Evolutionary conservation across 2,888 invertebrate species (phyloP).

Genomic region (Clepsis dumicolana): DNA sequence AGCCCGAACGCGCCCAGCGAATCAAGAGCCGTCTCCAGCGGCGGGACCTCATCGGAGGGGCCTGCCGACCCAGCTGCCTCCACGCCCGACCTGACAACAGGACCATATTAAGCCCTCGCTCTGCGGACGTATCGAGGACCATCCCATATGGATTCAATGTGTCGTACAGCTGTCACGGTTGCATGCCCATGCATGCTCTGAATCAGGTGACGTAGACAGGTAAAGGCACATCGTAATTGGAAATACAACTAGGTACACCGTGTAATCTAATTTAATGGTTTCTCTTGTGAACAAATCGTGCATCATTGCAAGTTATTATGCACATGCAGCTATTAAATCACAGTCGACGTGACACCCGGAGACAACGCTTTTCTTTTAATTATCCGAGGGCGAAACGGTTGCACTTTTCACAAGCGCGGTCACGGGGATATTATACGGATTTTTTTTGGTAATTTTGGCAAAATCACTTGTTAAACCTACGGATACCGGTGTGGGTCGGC

Average conservation of each 20-base stretch:
- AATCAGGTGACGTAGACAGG: background rate
- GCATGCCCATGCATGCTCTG: background rate
- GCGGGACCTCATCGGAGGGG: slow-evolving; percentile 47
- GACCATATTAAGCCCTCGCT: background rate
- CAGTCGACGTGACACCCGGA: too few species aligned
- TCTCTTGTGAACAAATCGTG: background rate
- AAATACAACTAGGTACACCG: background rate
- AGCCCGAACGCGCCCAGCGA: slow-evolving; percentile 76
- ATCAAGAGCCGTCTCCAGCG: slow-evolving; percentile 69
- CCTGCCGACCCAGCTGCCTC: background rate
- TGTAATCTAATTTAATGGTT: background rate
- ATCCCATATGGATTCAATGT: background rate
- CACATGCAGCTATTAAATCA: too few species aligned
- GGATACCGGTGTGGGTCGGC: background rate
- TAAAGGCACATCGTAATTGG: background rate
- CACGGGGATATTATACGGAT: too few species aligned
- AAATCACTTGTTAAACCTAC: too few species aligned
- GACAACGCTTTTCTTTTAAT: too few species aligned
- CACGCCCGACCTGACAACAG: background rate
- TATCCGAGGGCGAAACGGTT: too few species aligned
- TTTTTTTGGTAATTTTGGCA: too few species aligned
- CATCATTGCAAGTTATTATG: background rate
- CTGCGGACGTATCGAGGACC: background rate
- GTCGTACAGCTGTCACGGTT: background rate
- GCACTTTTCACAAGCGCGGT: too few species aligned